phyloP scores from a whole-genome alignment of 2,888 invertebrate genomes.

The Aplocera efformata region DNA sequence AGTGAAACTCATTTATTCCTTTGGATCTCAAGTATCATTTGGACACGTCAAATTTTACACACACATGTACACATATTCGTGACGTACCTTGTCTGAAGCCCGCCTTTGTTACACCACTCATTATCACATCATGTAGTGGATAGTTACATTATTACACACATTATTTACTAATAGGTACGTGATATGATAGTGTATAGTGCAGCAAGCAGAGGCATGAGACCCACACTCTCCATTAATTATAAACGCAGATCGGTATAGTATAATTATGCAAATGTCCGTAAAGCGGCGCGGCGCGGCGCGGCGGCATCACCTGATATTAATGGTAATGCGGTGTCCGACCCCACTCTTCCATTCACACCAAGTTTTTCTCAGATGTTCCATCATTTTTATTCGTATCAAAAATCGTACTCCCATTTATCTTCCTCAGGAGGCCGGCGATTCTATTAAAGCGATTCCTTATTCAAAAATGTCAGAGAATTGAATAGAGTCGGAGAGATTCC shows the following conservation, averaged over 20 bases:
- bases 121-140: no score
- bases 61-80: no score
- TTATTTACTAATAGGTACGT: no score
- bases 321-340: constrained; percentile 31
- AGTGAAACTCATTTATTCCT: no score
- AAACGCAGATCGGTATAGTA: not conserved
- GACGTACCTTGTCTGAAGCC: no score
- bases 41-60: no score
- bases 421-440: constrained; percentile 43
- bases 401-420: constrained; percentile 46
- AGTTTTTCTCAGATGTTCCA: constrained; percentile 37
- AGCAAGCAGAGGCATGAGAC: no score
- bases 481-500: constrained; percentile 50
- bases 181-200: no score
- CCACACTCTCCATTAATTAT: not conserved
- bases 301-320: constrained; percentile 37
- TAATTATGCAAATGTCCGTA: constrained; percentile 4
- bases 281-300: constrained; percentile 21
- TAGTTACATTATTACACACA: no score
- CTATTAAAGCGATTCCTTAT: constrained; percentile 59
- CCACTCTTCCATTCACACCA: constrained; percentile 37
- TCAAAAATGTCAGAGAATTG: constrained; percentile 56
- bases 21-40: no score
- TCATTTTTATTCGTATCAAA: constrained; percentile 45
- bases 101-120: no score